Percentiles rank a stretch among this genome's conserved stretches.
Conservation (phyloP, 1,140 invertebrate genomes). For the Tetramorium simillimum region DNA sequence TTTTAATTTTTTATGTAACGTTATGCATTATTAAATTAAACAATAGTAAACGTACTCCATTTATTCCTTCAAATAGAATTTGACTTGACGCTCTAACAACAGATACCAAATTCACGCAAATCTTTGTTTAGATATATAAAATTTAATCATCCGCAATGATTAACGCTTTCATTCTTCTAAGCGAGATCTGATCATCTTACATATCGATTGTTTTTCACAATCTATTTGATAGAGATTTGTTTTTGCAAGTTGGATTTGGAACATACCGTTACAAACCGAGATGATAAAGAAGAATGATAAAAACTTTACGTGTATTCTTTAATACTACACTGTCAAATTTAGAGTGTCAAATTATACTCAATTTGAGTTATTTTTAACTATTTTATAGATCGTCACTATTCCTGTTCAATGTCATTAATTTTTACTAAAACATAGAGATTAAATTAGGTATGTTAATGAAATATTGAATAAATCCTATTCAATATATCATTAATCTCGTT, state of each 20-base stretch:
- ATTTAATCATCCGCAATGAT: background rate
- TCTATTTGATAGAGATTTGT: constrained; percentile 5
- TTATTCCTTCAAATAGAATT: background rate
- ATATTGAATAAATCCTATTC: too few relatives aligned
- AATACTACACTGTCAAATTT: too few relatives aligned
- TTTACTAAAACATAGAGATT: too few relatives aligned
- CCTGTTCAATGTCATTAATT: too few relatives aligned
- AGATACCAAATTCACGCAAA: background rate
- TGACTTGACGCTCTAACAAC: constrained; percentile 30
- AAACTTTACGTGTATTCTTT: background rate
- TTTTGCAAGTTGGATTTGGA: constrained; percentile 18
- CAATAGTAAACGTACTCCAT: constrained; percentile 2
- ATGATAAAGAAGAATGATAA: background rate
- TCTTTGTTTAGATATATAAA: constrained; percentile 7
- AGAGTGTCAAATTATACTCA: too few relatives aligned
- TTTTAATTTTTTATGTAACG: constrained; percentile 56
- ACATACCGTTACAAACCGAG: background rate
- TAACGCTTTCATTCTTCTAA: background rate
- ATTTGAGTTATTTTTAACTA: too few relatives aligned
- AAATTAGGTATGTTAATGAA: too few relatives aligned
- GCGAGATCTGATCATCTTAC: background rate
- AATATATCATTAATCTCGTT: too few relatives aligned
- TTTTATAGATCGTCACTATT: too few relatives aligned
- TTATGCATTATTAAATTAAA: constrained; percentile 48
- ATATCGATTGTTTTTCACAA: background rate